Evolutionary conservation across 2,797 vertebrate species (phyloP).

Genomic region (Scarus forsteni): DNA sequence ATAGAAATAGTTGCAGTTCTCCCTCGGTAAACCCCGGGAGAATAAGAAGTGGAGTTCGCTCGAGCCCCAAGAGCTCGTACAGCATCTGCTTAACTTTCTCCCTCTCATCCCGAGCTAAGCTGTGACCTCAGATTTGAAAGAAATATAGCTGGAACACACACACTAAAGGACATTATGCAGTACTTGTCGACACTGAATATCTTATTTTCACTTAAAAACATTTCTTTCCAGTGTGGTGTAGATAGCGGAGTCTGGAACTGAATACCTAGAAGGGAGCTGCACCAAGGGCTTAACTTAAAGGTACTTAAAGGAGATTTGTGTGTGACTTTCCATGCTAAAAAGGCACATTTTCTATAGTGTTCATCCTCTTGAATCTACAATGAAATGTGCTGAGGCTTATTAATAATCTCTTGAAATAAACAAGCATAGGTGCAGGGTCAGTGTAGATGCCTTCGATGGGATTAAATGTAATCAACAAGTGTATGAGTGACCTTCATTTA

Average conservation of each 20-base stretch:
- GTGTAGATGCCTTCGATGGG: not conserved
- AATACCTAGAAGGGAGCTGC: constrained; percentile 3
- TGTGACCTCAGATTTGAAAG: constrained; percentile 52
- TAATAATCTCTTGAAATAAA: constrained; percentile 5
- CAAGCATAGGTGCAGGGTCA: not conserved
- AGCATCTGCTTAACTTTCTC: constrained; percentile 56
- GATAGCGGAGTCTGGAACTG: not conserved
- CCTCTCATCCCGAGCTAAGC: constrained; percentile 59
- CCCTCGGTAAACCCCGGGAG: constrained; percentile 70
- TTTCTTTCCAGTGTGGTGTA: not conserved
- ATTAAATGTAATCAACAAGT: constrained; percentile 12
- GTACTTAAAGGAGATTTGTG: constrained; percentile 11
- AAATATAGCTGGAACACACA: constrained; percentile 40
- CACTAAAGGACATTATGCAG: constrained; percentile 27
- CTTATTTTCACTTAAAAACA: constrained; percentile 18
- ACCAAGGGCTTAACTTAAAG: constrained; percentile 27
- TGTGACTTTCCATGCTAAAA: constrained; percentile 16
- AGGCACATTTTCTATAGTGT: not conserved
- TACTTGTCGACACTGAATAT: constrained; percentile 30
- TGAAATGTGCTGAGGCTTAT: constrained; percentile 12
- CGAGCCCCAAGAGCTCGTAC: constrained; percentile 51
- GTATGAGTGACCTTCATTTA: constrained; percentile 1
- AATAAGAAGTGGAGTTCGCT: constrained; percentile 66
- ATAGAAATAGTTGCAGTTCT: constrained; percentile 71
- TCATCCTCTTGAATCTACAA: constrained; percentile 1